A percentile compares a stretch with the other conserved stretches of the same genome.
phyloP scores from a whole-genome alignment of 1,140 invertebrate genomes.

The Scylla paramamosain region DNA sequence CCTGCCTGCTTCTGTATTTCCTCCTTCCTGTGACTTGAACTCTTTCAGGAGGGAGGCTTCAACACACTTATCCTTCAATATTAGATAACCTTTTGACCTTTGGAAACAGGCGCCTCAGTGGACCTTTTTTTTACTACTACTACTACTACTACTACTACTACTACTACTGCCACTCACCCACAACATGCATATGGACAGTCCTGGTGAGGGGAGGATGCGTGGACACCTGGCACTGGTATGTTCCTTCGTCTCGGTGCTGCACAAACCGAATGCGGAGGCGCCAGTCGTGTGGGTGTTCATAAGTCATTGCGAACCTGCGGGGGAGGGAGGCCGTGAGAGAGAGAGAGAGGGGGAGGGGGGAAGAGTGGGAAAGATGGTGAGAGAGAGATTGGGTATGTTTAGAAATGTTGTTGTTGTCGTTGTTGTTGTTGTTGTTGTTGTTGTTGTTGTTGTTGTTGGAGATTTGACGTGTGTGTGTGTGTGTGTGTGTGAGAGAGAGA shows the following conservation, averaged over 20 bases:
- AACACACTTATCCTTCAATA: neutral
- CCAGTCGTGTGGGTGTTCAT: slow-evolving; percentile 54
- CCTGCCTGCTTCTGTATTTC: neutral
- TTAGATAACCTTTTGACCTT: no score
- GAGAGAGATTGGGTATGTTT: no score
- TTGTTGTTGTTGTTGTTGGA: no score
- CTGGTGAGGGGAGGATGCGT: slow-evolving; percentile 64
- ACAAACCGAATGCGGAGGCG: slow-evolving; percentile 70
- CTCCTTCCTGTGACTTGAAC: neutral
- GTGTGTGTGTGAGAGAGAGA: no score
- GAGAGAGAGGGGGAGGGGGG: no score
- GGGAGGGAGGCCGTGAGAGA: neutral
- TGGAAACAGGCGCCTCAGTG: neutral
- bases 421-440: no score
- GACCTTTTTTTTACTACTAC: neutral
- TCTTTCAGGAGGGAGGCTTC: neutral
- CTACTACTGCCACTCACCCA: slow-evolving; percentile 55
- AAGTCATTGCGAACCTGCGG: slow-evolving; percentile 34
- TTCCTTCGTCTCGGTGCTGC: slow-evolving; percentile 75
- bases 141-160: neutral
- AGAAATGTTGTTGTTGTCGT: no score
- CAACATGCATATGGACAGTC: slow-evolving; percentile 55
- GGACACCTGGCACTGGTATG: slow-evolving; percentile 76
- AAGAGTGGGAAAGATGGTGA: no score
- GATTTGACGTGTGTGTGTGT: no score